Conservation (phyloP, 2,797 vertebrate species). For the Apogon hyalosoma region DNA sequence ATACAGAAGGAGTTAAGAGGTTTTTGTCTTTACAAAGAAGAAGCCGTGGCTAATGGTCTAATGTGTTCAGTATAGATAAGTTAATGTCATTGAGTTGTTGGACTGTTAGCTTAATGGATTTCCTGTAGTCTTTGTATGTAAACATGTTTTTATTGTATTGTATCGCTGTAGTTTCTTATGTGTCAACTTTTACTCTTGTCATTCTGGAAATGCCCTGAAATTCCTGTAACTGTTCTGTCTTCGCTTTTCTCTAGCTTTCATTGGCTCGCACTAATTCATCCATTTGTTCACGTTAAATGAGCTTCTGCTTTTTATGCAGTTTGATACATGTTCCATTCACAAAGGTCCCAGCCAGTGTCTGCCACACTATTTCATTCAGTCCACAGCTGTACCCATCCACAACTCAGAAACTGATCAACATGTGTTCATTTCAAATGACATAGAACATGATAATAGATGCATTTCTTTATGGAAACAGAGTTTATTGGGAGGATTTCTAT, state of each 20-base stretch:
- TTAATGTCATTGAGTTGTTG: slow-evolving; percentile 9
- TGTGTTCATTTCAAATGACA: too few relatives aligned
- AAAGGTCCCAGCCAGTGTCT: slow-evolving; percentile 17
- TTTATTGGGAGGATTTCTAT: too few relatives aligned
- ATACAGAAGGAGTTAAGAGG: not conserved
- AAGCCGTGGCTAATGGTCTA: not conserved
- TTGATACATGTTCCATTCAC: slow-evolving; percentile 19
- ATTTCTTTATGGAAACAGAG: too few relatives aligned
- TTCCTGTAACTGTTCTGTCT: not conserved
- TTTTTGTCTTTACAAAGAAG: not conserved
- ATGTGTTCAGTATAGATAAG: not conserved
- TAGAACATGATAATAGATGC: too few relatives aligned
- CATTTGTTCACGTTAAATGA: slow-evolving; percentile 1
- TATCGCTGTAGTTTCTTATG: not conserved
- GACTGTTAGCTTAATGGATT: slow-evolving; percentile 19
- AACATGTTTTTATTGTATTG: not conserved
- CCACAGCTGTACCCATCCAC: slow-evolving; percentile 6
- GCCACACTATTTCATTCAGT: slow-evolving; percentile 33
- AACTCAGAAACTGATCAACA: slow-evolving; percentile 24
- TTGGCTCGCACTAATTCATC: not conserved
- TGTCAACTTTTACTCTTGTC: not conserved
- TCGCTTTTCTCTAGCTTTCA: not conserved
- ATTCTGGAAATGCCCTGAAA: not conserved
- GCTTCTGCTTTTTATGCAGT: slow-evolving; percentile 17
- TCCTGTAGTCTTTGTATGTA: not conserved